Evolutionary conservation across 2,797 vertebrate species (phyloP).

Genomic region (Hemibagrus guttatus): DNA sequence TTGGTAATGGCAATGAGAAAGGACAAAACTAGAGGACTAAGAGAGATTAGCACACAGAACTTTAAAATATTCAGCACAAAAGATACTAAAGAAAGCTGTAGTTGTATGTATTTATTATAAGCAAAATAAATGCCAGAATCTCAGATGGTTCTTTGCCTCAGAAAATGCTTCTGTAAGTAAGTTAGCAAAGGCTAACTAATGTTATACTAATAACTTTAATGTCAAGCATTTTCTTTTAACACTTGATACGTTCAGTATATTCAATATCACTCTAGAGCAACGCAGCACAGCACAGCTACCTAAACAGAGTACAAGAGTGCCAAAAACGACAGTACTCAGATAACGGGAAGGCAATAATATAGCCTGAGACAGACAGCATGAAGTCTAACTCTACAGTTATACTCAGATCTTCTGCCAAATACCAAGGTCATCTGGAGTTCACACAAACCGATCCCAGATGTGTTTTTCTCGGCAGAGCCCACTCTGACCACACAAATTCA

Average conservation of each 20-base stretch:
- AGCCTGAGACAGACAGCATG: slow-evolving; percentile 41
- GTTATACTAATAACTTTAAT: no score
- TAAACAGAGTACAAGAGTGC: slow-evolving; percentile 27
- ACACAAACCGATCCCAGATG: slow-evolving; percentile 49
- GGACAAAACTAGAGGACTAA: not conserved
- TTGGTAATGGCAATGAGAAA: not conserved
- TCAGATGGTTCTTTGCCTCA: not conserved
- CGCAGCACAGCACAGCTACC: slow-evolving; percentile 13
- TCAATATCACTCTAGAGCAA: not conserved
- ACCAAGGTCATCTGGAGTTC: slow-evolving; percentile 53
- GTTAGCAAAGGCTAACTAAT: not conserved
- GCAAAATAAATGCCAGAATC: not conserved
- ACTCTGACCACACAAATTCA: slow-evolving; percentile 44
- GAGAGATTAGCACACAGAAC: not conserved
- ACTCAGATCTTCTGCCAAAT: slow-evolving; percentile 55
- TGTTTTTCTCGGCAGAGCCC: slow-evolving; percentile 37
- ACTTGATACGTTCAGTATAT: not conserved
- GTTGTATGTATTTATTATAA: not conserved
- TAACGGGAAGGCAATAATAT: slow-evolving; percentile 43
- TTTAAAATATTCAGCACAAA: not conserved
- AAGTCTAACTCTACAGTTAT: slow-evolving; percentile 51
- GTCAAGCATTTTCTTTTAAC: not conserved
- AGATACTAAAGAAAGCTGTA: no score
- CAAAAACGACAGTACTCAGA: slow-evolving; percentile 45
- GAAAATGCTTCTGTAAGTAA: not conserved